Base-by-base conservation (phyloP, 2,888 invertebrate genomes). In the Drosophila barbarae region DNA sequence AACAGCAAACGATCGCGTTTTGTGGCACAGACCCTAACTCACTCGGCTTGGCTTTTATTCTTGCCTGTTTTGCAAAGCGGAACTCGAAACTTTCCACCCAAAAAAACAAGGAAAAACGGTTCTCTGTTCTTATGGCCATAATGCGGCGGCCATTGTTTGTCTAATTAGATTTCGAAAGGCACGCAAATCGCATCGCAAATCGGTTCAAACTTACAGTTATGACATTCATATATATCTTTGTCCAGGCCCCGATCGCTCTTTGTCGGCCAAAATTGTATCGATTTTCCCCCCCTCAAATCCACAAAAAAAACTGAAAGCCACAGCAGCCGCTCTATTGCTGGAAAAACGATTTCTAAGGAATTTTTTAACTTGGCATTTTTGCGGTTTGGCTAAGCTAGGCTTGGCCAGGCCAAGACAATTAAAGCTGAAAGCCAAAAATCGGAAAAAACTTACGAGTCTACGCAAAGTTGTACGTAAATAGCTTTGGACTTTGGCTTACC, bases 151-250 rank as follows among this genome's bases (percentile, higher is more conserved):
- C 71, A 77, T 73, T 73, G 61, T 39, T 67, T 70, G 77, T 66
- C 82, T 78, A 78, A 78, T 78, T 82, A 82, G 79, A 76, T 73
- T 82, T 82, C 69, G 69, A 79, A 72, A 59, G 78, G 68, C 70
- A 68, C 67, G 68, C 69, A 38, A 55, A 38, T 32, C 64, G 59
- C 71, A 69, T 12, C 57, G 77, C 68, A 72, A 77, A 69, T 73
- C 58, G 67, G 35, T 42, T 52, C 38, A 30, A 2, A 41, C 7
- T 42, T 42, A 46, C 63, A 46, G 42, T 69, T 60, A 63, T 44
- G 35, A 50, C 49, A 34, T 12, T 15, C 23, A 42, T 38, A 41
- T 38, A 41, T 23, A 59, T 50, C 59, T 50, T 30, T 15, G 18
- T 68, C 39, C 18, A 9, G 2, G 2, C 9, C 23, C 18, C 28